Evolutionary conservation across 2,113 vertebrate species (phyloP), one percentile per base, ranked within the genome.

Genomic region (Pluvianellus socialis): DNA sequence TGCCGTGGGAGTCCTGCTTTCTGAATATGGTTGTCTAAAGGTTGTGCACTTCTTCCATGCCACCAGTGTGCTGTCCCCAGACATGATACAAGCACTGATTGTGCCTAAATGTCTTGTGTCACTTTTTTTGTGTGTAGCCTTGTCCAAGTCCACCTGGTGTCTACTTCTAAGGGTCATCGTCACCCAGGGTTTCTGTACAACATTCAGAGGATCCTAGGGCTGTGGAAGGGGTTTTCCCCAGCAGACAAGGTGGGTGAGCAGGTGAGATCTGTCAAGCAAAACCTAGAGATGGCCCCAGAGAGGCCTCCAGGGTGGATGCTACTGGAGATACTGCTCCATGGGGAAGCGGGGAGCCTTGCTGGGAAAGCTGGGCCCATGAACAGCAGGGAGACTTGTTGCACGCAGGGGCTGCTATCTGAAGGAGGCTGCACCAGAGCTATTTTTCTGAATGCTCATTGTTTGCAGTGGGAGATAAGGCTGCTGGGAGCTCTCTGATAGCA

Each of bases 381-480:
- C 19, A 55, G 7, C 17, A 10, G 19, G 59, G 35, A 55, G 19
- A 33, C 14, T 14, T 45, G 35, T 11, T 67, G 52, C 45, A 58
- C 2, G 2, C 19, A 0, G 1, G 44, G 0, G 0, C 17, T 68
- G 77, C 30, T 77, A 6, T 35, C 40, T 40, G 58, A 50, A 44
- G 44, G 30, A 85, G 61, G 49, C 14, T 84, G 73, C 72, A 88
- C 24, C 67, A 42, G 40, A 42, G 27, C 9, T 50, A 12, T 47
- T 92, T 62, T 77, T 44, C 93, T 66, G 73, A 70, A 40, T 58
- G 70, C 16, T 90, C 38, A 4, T 44, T 92, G 68, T 95, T 95
- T 94, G 67, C 76, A 87, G 16, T 66, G 55, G 42, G 63, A 92
- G 55, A 92, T 75, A 77, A 88, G 70, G 72, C 72, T 68, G 30